Base-by-base conservation (phyloP, 2,797 vertebrate genomes). In the Miopithecus talapoin region DNA sequence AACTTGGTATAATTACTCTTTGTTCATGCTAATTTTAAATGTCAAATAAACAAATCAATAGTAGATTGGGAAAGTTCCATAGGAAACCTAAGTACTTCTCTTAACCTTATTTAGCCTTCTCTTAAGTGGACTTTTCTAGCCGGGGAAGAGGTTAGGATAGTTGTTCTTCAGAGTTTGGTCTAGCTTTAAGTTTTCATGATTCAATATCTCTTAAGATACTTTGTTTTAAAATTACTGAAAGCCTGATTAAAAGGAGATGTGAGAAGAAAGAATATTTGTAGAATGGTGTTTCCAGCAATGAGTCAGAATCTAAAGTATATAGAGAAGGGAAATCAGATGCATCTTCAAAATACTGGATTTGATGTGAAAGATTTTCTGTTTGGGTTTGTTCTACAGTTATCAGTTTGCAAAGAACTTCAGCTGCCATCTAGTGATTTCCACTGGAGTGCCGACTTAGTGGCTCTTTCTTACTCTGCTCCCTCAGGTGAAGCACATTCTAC, bases 321-420 rank as follows among this genome's bases (percentile, higher is more conserved):
- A 91, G 36, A 68, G 43, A 85, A 72, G 68, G 10, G 70, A 68
- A 19, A 28, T 83, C 24, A 33, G n/a, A 8, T 70, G 5, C 5
- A 36, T 46, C 13, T 94, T 78, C 21, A 39, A 30, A 96, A 64
- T n/a, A n/a, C 3, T 48, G 24, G 36, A 24, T 94, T 76, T 91
- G 39, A 26, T 79, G 19, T 22, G 70, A 84, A 33, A 76, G 30
- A 1, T 55, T 46, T 87, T 94, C 87, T 91, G 1, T 96, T 57
- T 97, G 94, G 78, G 8, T 98, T 93, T 97, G n/a, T 95, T 84
- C 85, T 94, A 10, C 95, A 99, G 99, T 96, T 99, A 89, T 99
- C 99, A 1, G 99, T 99, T 39, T 99, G 99, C 97, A 99, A 99
- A 98, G 99, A 99, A 89, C 99, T 99, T 59, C 99, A 99, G 98